Evolutionary conservation across 92 coral and sea anemone genomes (phyloP).

Genomic region (Palythoa grandis): DNA sequence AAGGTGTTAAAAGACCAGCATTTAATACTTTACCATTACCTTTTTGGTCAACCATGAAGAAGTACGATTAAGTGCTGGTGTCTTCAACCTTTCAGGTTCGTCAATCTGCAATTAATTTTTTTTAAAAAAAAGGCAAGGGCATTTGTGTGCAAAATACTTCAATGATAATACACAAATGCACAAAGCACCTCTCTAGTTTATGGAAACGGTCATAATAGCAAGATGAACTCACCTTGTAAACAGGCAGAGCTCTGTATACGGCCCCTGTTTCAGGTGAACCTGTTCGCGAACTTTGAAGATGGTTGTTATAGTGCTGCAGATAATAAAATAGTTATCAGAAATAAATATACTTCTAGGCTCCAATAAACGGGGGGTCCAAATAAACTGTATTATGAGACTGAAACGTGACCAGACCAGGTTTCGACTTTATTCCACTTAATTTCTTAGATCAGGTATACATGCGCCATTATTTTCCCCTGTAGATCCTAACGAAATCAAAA

Average conservation of each 20-base stretch:
- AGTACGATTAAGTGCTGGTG: constrained; percentile 89
- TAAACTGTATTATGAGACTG: no score
- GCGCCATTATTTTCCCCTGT: no score
- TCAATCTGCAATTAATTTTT: constrained; percentile 59
- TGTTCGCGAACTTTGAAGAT: constrained; percentile 85
- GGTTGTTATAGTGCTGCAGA: constrained; percentile 89
- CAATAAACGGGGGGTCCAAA: no score
- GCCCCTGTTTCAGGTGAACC: constrained; percentile 93
- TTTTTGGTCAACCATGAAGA: constrained; percentile 95
- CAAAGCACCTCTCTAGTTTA: no score
- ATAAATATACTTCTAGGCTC: background rate
- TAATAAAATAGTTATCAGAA: background rate
- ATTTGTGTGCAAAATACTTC: no score
- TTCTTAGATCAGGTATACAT: no score
- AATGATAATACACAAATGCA: no score
- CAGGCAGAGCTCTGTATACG: constrained; percentile 93
- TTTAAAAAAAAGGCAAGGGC: constrained; percentile 1
- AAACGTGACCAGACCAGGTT: no score
- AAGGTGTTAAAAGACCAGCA: background rate
- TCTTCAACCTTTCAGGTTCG: constrained; percentile 90
- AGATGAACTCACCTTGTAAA: constrained; percentile 72
- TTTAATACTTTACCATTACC: constrained; percentile 16
- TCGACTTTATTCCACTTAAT: no score
- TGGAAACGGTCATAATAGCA: background rate
- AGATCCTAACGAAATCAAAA: no score